These are phyloP conservation scores for Sinonovacula constricta DNA, from an alignment of 1,140 invertebrate genomes.

Conservation along the genomic window DNA sequence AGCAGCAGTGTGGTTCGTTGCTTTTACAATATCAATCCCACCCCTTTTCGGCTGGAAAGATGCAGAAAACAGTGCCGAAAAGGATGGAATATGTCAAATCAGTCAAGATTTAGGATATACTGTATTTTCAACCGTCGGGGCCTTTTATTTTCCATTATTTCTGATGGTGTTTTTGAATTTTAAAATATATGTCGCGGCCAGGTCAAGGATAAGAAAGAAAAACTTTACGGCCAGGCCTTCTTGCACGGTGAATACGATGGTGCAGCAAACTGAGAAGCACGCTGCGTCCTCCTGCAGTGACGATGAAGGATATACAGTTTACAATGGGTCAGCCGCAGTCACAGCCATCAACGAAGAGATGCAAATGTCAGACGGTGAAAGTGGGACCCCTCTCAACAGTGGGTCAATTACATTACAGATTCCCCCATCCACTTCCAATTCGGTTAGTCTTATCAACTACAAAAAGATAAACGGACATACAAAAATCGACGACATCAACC, in stretches of 20 bases:
- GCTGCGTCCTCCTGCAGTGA: constrained; percentile 68
- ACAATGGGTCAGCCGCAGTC: constrained; percentile 58
- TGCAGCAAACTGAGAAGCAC: constrained; percentile 56
- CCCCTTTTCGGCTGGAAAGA: constrained; percentile 84
- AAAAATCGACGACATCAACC: constrained; percentile 25
- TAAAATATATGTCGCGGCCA: constrained; percentile 77
- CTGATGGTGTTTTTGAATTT: constrained; percentile 78
- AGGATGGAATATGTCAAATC: constrained; percentile 72
- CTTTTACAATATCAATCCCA: constrained; percentile 91
- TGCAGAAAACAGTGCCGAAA: constrained; percentile 64
- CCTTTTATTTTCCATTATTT: constrained; percentile 78
- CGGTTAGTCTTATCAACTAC: constrained; percentile 8
- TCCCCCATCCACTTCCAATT: neutral
- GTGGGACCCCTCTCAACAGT: neutral
- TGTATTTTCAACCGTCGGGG: constrained; percentile 77
- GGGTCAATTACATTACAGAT: neutral
- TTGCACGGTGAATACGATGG: constrained; percentile 38
- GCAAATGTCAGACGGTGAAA: constrained; percentile 50
- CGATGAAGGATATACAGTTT: constrained; percentile 68
- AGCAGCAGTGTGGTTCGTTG: constrained; percentile 90
- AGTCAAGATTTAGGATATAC: constrained; percentile 77
- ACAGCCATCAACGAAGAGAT: constrained; percentile 57
- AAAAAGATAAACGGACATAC: constrained; percentile 6
- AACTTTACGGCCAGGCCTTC: constrained; percentile 54
- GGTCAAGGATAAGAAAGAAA: constrained; percentile 74